Evolutionary conservation across 1,140 invertebrate species (phyloP).

Genomic region (Oryctes rhinoceros): DNA sequence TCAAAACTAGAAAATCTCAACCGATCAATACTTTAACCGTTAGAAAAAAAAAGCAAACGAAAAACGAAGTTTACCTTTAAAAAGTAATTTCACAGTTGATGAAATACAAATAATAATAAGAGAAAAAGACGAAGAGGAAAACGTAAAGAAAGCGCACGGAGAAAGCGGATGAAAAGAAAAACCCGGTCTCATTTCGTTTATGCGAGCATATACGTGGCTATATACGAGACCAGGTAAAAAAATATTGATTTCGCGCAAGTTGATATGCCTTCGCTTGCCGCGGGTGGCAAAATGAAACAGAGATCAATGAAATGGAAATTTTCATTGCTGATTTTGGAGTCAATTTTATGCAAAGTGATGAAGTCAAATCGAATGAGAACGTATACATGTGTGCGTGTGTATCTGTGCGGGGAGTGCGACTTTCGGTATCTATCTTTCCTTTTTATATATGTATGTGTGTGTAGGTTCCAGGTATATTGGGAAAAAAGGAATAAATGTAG

Average conservation of each 20-base stretch:
- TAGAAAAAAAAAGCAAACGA: too few relatives aligned
- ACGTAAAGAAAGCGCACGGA: background rate
- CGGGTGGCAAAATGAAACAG: constrained; percentile 21
- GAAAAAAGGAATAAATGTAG: background rate
- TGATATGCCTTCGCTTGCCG: background rate
- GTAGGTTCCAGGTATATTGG: background rate
- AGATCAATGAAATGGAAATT: constrained; percentile 37
- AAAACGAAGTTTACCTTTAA: background rate
- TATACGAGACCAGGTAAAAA: constrained; percentile 7
- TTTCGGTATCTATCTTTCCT: background rate
- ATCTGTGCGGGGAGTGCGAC: background rate
- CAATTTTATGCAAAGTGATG: constrained; percentile 39
- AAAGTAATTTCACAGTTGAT: background rate
- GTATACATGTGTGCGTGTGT: background rate
- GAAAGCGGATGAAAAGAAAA: background rate
- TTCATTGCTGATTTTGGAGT: constrained; percentile 39
- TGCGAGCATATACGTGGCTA: background rate
- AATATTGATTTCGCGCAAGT: constrained; percentile 3
- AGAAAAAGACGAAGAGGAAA: background rate
- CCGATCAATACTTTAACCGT: too few relatives aligned
- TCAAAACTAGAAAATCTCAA: too few relatives aligned
- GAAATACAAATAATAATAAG: background rate
- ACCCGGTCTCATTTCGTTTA: background rate
- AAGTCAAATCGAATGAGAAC: constrained; percentile 36
- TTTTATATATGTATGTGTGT: too few relatives aligned